These are phyloP conservation scores for Corapipo altera DNA, from an alignment of 2,113 vertebrate genomes.

Conservation along the genomic window DNA sequence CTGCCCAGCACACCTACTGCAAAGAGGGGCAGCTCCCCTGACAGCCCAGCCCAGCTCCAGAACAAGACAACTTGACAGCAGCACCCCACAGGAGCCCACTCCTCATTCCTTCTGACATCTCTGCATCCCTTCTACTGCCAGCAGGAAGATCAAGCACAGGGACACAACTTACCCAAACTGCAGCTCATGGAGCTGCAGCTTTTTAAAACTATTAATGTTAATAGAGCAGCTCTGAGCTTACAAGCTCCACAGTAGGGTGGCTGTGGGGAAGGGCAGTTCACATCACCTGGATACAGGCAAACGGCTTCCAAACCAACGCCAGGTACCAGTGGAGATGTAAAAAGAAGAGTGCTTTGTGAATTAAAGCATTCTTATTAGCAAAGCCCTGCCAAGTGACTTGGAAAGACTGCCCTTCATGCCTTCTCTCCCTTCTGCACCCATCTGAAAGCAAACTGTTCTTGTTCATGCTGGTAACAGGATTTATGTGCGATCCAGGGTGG, in stretches of 20 bases:
- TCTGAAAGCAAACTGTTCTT: neutral
- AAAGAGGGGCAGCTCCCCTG: neutral
- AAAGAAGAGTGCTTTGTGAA: neutral
- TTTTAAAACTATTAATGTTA: accelerated
- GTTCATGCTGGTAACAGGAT: neutral
- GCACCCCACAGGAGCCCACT: neutral
- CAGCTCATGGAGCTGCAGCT: neutral
- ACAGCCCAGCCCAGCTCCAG: neutral
- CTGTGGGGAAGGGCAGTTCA: neutral
- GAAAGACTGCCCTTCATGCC: neutral
- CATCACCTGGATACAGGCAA: neutral
- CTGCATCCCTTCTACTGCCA: neutral
- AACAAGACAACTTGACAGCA: accelerated
- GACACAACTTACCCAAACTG: neutral
- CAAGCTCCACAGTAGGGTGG: neutral
- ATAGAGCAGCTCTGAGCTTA: neutral
- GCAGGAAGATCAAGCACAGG: neutral
- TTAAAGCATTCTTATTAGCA: neutral
- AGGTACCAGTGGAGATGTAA: neutral
- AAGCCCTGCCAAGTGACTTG: neutral
- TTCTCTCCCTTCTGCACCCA: neutral
- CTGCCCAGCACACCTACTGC: neutral
- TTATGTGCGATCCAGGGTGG: accelerated
- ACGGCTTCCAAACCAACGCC: neutral
- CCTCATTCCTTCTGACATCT: neutral